Percentiles rank a stretch among this genome's conserved stretches.
Conservation (phyloP, 2,797 vertebrate genomes). For the Esox masquinongy region DNA sequence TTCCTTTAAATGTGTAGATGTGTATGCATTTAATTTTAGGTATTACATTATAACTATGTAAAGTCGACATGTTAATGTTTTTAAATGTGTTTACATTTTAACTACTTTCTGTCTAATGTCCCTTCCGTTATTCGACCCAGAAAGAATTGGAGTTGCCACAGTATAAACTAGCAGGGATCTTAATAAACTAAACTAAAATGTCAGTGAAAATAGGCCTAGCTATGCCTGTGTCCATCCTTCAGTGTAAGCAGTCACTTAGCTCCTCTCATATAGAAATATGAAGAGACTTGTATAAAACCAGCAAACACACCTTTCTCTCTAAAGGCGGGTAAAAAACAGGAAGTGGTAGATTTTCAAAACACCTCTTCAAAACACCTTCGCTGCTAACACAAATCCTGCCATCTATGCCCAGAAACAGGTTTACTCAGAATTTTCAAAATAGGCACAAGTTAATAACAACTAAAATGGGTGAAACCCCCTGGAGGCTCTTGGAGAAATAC, state of each 20-base stretch:
- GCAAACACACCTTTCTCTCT: not conserved
- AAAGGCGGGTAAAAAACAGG: slow-evolving; percentile 50
- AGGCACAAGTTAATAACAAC: slow-evolving; percentile 55
- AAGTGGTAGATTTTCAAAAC: slow-evolving; percentile 33
- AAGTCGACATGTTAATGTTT: too few species aligned
- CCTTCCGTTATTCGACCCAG: too few species aligned
- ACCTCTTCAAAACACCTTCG: slow-evolving; percentile 46
- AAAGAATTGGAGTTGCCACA: too few species aligned
- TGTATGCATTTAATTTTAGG: too few species aligned
- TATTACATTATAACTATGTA: too few species aligned
- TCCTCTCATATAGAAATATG: not conserved
- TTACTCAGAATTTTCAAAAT: slow-evolving; percentile 47
- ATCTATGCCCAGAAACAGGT: slow-evolving; percentile 58
- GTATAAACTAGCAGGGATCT: too few species aligned
- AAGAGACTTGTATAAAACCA: not conserved
- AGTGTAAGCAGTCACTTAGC: not conserved
- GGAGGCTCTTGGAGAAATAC: slow-evolving; percentile 43
- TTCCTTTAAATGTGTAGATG: too few species aligned
- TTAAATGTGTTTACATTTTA: too few species aligned
- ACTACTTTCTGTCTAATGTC: too few species aligned
- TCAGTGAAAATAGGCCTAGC: not conserved
- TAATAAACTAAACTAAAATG: not conserved
- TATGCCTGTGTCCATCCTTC: not conserved
- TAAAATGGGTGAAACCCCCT: slow-evolving; percentile 56
- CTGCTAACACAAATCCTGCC: slow-evolving; percentile 54